phyloP scores from a whole-genome alignment of 2,113 vertebrate genomes.

The Promerops cafer region DNA sequence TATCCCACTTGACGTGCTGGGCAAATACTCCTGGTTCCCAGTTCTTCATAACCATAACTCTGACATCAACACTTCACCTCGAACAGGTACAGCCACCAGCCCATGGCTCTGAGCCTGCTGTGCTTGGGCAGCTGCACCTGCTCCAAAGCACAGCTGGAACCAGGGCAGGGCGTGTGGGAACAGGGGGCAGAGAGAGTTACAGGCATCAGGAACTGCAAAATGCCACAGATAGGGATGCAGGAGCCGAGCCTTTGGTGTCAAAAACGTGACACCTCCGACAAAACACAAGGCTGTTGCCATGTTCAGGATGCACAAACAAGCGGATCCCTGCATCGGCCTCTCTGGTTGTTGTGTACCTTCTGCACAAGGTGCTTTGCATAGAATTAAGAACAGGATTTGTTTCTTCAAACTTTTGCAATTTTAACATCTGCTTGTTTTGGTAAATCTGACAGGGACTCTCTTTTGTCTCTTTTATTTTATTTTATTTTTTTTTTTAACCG shows the following conservation, averaged over 20 bases:
- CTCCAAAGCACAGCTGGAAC: not conserved
- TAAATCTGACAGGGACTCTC: constrained; percentile 63
- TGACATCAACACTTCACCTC: not conserved
- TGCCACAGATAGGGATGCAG: not conserved
- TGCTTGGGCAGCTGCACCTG: not conserved
- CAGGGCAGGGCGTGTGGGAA: rapidly evolving
- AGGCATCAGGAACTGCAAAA: not conserved
- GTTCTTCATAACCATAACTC: not conserved
- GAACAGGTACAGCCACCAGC: not conserved
- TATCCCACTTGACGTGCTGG: not conserved
- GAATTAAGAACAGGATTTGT: not conserved
- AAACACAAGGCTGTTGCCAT: not conserved
- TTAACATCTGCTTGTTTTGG: constrained; percentile 49
- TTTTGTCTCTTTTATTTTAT: constrained; percentile 60
- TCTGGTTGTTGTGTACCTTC: not conserved
- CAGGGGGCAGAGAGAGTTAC: rapidly evolving
- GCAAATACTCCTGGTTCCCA: not conserved
- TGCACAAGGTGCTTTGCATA: not conserved
- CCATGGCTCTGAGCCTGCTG: not conserved
- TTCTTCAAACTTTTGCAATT: constrained; percentile 21
- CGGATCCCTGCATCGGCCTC: rapidly evolving
- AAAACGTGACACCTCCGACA: not conserved
- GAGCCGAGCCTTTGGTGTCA: not conserved
- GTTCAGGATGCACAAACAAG: not conserved
- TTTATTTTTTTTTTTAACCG: not conserved